Conservation (phyloP, 2,797 vertebrate species). For the Takifugu ocellatus region DNA sequence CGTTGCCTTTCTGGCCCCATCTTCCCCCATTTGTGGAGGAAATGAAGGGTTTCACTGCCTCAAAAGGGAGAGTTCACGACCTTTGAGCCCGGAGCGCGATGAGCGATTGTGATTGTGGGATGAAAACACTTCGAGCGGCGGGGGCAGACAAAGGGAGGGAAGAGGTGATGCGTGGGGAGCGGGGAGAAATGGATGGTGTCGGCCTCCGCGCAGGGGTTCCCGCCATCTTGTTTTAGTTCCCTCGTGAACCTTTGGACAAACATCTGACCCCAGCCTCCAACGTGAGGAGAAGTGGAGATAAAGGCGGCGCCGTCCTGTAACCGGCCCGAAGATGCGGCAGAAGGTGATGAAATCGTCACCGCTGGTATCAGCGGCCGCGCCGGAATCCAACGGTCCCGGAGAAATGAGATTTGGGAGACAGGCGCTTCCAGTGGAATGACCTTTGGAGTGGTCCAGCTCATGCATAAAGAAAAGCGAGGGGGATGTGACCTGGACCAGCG, state of each 20-base stretch:
- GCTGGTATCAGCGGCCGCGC: conserved; percentile 1
- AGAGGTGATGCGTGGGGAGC: conserved; percentile 36
- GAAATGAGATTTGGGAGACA: conserved; percentile 21
- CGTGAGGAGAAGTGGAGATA: not conserved
- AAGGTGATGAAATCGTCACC: not conserved
- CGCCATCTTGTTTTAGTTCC: conserved; percentile 45
- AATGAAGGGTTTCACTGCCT: conserved; percentile 30
- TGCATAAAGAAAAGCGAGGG: conserved; percentile 71
- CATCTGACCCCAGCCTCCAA: conserved; percentile 29
- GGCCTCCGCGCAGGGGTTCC: conserved; percentile 32
- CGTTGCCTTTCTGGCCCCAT: conserved; percentile 10
- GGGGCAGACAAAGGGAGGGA: conserved; percentile 18
- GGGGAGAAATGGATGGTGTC: conserved; percentile 48
- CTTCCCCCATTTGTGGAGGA: conserved; percentile 13
- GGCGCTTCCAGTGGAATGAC: conserved; percentile 41
- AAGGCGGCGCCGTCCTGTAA: not conserved
- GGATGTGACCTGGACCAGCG: conserved; percentile 47
- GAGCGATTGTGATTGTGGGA: conserved; percentile 69
- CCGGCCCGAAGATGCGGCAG: not conserved
- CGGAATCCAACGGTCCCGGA: not conserved
- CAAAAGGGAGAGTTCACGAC: conserved; percentile 63
- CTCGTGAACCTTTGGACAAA: conserved; percentile 54
- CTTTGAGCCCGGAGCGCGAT: conserved; percentile 50
- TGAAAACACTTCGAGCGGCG: conserved; percentile 47
- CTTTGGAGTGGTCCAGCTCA: conserved; percentile 57